Base-by-base conservation (phyloP, 2,888 invertebrate species). In the Thymelicus acteon region DNA sequence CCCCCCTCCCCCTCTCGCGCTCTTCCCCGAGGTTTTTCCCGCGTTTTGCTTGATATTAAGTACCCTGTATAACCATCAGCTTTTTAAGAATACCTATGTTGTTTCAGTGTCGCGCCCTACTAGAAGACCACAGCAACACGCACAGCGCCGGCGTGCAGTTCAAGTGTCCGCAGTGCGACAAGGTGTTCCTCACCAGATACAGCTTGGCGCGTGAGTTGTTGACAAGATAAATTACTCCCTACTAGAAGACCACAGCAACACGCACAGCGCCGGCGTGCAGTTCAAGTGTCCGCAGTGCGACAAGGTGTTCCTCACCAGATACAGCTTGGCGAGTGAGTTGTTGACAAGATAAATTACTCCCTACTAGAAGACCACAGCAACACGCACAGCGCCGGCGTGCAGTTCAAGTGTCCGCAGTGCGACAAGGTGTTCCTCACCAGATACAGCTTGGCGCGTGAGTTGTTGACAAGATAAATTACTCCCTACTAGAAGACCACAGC, bases 131-230 rank as follows among this genome's bases (percentile, higher is more conserved):
- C 77, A 87, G 87, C 82, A 91, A 90, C 90, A 87, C 89, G 0
- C 93, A 93, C 79, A 92, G 92, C 0, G 93, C 92, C 1, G 92
- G 92, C 76, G 87, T 90, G 37, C 86, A 91, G 0, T 93, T 92
- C 84, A 90, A 91, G 52, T 94, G 93, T 75, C 85, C 88, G 47
- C 84, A 87, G 7, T 94, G 93, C 77, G 85, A 87, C 0, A 93
- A 93, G 75, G 13, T 19, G 58, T 37, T 37, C 39, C 58, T 37
- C 2, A 58, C 31, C n/a, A 13, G 12, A 24, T n/a, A 24, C 24
- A 24, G 24, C 4, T 24, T 54, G 24, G 12, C 24, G 5, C 10
- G 54, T 54, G 12, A 24, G 54, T 12, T 44, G 44, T 10, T 44
- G 44, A 3, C 12, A 44, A 3, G 8, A 39, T 39, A 39, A 7